Base-by-base conservation (phyloP, 2,888 invertebrate species). In the Nebria brevicollis region DNA sequence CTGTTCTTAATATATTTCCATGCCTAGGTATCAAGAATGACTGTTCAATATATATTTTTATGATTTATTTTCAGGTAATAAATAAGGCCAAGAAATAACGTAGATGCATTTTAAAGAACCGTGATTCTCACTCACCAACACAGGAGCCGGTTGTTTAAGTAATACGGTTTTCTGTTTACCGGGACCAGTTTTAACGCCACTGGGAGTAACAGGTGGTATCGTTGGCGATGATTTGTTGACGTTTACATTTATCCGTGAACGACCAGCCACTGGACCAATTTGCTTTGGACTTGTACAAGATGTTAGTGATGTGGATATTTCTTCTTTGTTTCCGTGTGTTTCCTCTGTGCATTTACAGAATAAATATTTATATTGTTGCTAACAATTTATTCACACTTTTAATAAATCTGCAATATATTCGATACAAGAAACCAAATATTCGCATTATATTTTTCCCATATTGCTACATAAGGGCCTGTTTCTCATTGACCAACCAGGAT, bases 261-360 rank as follows among this genome's bases (percentile, higher is more conserved):
- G 66, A 34, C 80, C 75, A 80, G 80, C 70, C 54, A 80, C 66
- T 43, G 80, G 80, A 70, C 75, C 75, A 75, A 54, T 80, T 64
- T 75, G 80, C 75, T 80, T 80, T 26, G 80, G 80, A 80, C 80
- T 80, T 80, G 80, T 72, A 66, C 66, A 72, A 41, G 68, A 26
- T 54, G 66, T 66, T 73, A 13, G 42, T 41, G 75, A 64, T n/a
- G 75, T 54, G 66, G 70, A 70, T n/a, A 75, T 72, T 26, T 80
- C 80, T 68, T 80, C 80, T 70, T 80, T 80, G 68, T 64, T 79
- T 70, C 75, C 80, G 42, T 80, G 75, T 54, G 75, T 26, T 13
- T 80, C 80, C 75, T 80, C 80, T 80, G 75, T 79, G 70, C 73
- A 75, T 79, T 73, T 79, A 79, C 74, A 79, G 74, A 75, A 79